These are phyloP conservation scores for Tethya wilhelma DNA, from an alignment of 37 sponge, comb jelly and placozoan species.

Conservation along the genomic window DNA sequence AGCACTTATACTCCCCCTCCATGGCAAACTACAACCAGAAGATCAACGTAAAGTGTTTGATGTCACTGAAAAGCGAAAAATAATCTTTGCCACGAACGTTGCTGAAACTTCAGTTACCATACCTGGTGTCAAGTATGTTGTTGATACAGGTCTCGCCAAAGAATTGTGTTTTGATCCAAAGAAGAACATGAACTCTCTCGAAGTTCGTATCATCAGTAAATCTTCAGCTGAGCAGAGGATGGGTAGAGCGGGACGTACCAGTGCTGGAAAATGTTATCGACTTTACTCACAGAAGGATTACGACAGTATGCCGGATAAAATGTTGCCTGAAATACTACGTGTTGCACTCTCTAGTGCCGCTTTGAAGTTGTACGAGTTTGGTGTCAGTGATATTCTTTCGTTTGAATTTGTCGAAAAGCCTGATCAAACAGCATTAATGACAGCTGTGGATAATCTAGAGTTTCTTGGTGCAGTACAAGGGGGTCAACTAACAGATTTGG, in stretches of 20 bases:
- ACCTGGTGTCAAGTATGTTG: slow-evolving; percentile 78
- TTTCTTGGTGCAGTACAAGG: slow-evolving; percentile 65
- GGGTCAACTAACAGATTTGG: slow-evolving; percentile 40
- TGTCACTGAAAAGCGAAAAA: slow-evolving; percentile 38
- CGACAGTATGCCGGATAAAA: slow-evolving; percentile 30
- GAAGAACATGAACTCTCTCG: slow-evolving; percentile 63
- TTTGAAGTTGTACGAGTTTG: slow-evolving; percentile 66
- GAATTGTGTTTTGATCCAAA: slow-evolving; percentile 70
- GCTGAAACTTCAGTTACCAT: slow-evolving; percentile 90
- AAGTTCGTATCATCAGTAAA: slow-evolving; percentile 55
- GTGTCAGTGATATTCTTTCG: slow-evolving; percentile 44
- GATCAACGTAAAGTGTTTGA: slow-evolving; percentile 75
- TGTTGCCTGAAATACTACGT: slow-evolving; percentile 63
- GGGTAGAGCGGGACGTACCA: slow-evolving; percentile 72
- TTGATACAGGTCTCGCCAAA: slow-evolving; percentile 85
- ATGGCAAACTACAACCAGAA: slow-evolving; percentile 76
- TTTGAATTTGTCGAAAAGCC: slow-evolving; percentile 81
- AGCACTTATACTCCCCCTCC: slow-evolving; percentile 60
- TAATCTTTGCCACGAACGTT: slow-evolving; percentile 83
- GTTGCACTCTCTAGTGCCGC: slow-evolving; percentile 47
- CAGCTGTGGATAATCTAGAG: slow-evolving; percentile 60
- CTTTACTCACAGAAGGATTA: slow-evolving; percentile 58
- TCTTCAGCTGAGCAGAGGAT: slow-evolving; percentile 77
- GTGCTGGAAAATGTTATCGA: slow-evolving; percentile 77
- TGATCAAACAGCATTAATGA: slow-evolving; percentile 22